phyloP scores from a whole-genome alignment of 2,888 invertebrate genomes.

The Apocheima hispidaria region DNA sequence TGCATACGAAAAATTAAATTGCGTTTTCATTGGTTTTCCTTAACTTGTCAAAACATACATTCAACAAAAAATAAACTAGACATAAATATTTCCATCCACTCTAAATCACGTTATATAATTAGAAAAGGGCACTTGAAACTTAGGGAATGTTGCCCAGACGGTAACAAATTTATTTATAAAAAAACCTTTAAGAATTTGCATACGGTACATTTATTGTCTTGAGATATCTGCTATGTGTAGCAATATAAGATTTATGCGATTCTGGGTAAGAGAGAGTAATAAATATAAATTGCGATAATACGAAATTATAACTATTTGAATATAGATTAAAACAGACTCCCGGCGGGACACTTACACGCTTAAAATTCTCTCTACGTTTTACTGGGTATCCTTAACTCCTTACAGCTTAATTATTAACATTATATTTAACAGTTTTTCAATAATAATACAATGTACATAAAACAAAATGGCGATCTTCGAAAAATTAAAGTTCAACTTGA shows the following conservation, averaged over 20 bases:
- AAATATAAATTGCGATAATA: neutral
- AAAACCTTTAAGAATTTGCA: neutral
- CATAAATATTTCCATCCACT: neutral
- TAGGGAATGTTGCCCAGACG: neutral
- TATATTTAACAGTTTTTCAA: neutral
- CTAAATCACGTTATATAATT: neutral
- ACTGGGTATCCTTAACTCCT: neutral
- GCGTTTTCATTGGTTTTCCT: neutral
- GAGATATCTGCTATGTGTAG: neutral
- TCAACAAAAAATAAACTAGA: neutral
- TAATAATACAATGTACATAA: neutral
- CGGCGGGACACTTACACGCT: neutral
- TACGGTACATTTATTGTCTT: neutral
- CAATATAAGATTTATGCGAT: neutral
- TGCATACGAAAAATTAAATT: neutral
- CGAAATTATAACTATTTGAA: no score
- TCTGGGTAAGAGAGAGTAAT: neutral
- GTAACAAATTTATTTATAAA: no score
- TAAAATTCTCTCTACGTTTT: neutral
- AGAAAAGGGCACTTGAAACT: slow-evolving; percentile 7
- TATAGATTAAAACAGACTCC: no score
- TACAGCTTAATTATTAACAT: neutral
- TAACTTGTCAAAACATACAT: neutral
- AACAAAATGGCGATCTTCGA: neutral
- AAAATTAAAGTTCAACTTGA: no score